A percentile compares a stretch with the other conserved stretches of the same genome.
Conservation (phyloP, 2,888 invertebrate genomes). For the Nebria salina region DNA sequence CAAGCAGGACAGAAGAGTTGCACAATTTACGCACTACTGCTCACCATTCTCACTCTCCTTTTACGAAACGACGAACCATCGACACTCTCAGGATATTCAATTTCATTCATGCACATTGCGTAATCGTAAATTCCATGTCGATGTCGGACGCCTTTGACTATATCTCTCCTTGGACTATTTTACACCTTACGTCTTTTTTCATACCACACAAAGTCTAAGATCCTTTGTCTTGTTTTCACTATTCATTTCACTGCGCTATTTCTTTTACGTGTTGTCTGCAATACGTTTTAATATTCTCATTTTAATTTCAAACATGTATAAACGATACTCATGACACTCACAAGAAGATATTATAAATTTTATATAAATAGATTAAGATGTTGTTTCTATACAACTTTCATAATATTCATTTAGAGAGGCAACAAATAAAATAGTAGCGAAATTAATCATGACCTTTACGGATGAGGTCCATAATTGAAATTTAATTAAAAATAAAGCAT, state of each 20-base stretch:
- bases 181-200: conserved; percentile 35
- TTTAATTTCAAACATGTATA: background rate
- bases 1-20: conserved; percentile 8
- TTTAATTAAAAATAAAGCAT: background rate
- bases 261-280: conserved; percentile 4
- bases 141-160: conserved; percentile 50
- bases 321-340: too few relatives aligned
- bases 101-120: conserved; percentile 56
- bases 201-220: background rate
- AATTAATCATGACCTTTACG: background rate
- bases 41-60: conserved; percentile 22
- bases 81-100: conserved; percentile 55
- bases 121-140: conserved; percentile 55
- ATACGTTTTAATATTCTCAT: conserved; percentile 8
- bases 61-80: conserved; percentile 43
- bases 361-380: background rate
- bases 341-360: background rate
- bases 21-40: conserved; percentile 29
- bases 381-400: background rate
- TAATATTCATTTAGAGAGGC: background rate
- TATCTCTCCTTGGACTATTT: conserved; percentile 50
- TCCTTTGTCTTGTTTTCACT: background rate
- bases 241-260: background rate
- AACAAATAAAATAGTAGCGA: background rate
- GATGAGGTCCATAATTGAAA: background rate